Percentiles rank a stretch among this genome's conserved stretches.
Evolutionary conservation across 2,113 vertebrate genomes (phyloP).

Genomic region (Crotophaga sulcirostris): DNA sequence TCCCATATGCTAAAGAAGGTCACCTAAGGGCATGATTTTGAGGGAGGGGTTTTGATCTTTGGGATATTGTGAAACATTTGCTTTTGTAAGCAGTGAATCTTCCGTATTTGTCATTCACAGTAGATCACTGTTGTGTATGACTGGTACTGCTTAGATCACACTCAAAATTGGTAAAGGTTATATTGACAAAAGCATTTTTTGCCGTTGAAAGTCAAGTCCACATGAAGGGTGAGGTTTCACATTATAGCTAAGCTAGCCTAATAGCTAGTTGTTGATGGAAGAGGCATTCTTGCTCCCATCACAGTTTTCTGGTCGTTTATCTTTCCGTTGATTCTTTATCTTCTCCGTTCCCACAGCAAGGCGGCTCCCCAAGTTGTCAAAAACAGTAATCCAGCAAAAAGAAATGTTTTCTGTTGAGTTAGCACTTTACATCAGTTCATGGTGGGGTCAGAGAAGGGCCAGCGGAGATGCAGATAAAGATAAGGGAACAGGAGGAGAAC

Average conservation of each 20-base stretch:
- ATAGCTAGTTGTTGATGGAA: background rate
- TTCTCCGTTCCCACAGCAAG: background rate
- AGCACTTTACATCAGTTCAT: background rate
- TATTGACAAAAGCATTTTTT: background rate
- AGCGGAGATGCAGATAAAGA: background rate
- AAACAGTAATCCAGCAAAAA: background rate
- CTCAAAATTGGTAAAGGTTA: background rate
- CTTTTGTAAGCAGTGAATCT: background rate
- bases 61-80: background rate
- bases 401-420: background rate
- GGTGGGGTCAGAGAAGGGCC: background rate
- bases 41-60: background rate
- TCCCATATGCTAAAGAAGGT: accelerated
- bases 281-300: background rate
- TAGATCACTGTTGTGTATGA: background rate
- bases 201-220: background rate
- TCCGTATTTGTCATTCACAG: background rate
- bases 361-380: background rate
- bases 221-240: background rate
- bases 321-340: background rate
- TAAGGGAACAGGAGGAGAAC: background rate
- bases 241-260: background rate
- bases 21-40: background rate
- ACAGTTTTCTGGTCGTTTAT: background rate
- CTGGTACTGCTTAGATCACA: background rate